Evolutionary conservation across 92 coral and sea anemone genomes (phyloP).

Genomic region (Galaxea fascicularis): DNA sequence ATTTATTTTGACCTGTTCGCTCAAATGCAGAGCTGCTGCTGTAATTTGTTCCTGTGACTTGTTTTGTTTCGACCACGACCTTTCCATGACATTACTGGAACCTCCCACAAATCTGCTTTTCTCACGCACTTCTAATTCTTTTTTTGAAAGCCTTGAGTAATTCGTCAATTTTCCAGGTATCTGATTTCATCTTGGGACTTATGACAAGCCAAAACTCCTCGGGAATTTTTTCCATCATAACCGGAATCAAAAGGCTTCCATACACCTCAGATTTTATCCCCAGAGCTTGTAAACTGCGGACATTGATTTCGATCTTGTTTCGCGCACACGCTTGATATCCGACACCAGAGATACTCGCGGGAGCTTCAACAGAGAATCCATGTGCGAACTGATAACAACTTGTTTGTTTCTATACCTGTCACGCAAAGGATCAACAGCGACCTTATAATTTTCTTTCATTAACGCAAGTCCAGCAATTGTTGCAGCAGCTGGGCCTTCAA

Average conservation of each 20-base stretch:
- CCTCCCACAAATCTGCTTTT: conserved; percentile 37
- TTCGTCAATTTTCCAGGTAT: conserved; percentile 2
- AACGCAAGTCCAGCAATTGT: conserved; percentile 51
- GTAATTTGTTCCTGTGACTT: conserved; percentile 9
- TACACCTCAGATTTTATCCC: conserved; percentile 57
- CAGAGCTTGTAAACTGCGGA: conserved; percentile 51
- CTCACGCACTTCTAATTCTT: conserved; percentile 66
- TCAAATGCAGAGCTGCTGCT: conserved; percentile 6
- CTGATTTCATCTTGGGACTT: conserved; percentile 27
- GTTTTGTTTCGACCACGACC: conserved; percentile 14
- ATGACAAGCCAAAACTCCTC: conserved; percentile 53
- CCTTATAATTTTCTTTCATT: conserved; percentile 40
- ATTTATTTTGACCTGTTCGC: conserved; percentile 2
- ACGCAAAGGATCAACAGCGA: conserved; percentile 34
- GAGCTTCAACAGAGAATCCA: conserved; percentile 57
- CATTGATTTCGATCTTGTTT: conserved; percentile 30
- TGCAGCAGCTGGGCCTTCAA: conserved; percentile 52
- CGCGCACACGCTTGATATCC: conserved; percentile 10
- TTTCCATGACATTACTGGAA: conserved; percentile 18
- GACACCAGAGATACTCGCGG: conserved; percentile 7
- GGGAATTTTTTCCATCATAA: conserved; percentile 64
- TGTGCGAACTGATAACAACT: conserved; percentile 50
- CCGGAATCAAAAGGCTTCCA: conserved; percentile 53
- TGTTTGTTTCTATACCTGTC: conserved; percentile 54
- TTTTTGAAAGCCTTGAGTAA: conserved; percentile 41